These are phyloP conservation scores for Meloidogyne chitwoodi DNA, from an alignment of 1,140 invertebrate species.

Conservation along the genomic window DNA sequence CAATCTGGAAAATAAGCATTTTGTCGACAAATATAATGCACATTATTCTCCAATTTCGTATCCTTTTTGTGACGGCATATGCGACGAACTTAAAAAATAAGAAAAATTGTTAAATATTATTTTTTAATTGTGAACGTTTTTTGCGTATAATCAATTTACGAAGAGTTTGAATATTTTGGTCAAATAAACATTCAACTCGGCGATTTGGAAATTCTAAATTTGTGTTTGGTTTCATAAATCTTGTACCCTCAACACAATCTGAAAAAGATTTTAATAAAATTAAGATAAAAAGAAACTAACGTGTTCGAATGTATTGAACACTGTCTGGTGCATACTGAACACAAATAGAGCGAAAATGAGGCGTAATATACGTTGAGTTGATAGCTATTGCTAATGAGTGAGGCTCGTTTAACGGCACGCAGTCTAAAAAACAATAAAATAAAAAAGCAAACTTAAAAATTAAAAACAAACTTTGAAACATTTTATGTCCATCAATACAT, in stretches of 20 bases:
- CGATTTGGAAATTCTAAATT: background rate
- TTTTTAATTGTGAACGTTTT: too few species aligned
- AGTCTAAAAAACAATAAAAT: background rate
- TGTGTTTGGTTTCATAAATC: background rate
- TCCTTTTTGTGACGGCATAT: background rate
- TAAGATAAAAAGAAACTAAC: background rate
- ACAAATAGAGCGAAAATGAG: background rate
- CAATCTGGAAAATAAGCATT: background rate
- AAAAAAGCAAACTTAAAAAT: background rate
- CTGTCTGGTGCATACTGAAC: background rate
- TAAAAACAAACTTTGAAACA: background rate
- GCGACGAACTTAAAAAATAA: background rate
- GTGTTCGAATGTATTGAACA: background rate
- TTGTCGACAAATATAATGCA: background rate
- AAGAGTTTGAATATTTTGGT: background rate
- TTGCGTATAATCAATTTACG: background rate
- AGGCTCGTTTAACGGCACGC: background rate
- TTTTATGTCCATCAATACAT: background rate
- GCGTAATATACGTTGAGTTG: background rate
- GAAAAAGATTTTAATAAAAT: background rate
- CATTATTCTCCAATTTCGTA: background rate
- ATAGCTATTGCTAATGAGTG: background rate
- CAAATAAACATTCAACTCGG: background rate
- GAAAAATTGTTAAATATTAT: background rate
- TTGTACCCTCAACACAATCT: background rate